Evolutionary conservation across 2,113 vertebrate species (phyloP), one percentile per base, ranked within the genome.

Genomic region (Apteryx mantelli): DNA sequence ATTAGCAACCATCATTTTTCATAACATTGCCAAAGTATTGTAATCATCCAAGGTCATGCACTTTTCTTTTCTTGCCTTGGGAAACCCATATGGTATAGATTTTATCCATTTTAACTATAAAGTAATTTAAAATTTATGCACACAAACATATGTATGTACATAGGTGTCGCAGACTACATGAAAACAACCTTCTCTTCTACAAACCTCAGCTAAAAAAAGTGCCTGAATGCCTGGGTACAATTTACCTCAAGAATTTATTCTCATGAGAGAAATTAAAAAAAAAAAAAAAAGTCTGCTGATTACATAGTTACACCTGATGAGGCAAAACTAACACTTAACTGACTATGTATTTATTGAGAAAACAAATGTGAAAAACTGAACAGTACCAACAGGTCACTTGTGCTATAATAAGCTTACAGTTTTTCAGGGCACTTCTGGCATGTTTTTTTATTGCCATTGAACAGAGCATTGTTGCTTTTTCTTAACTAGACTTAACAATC

Each of bases 91-190:
- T 24, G 2, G 3, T 46, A 38, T 4, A 34, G 4, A 32, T 86
- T 64, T 81, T 74, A 69, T 52, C 86, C 4, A 53, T 11, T 53
- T 13, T 53, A 48, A 26, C 14, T 58, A 17, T 26, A 78, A 65
- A 3, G 46, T 61, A 26, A 50, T 65, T 68, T 55, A 70, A 78
- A 73, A 73, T 36, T 40, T 73, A 63, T 68, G 8, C 8, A 5
- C 8, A 11, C 8, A 55, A 2, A 26, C 36, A 65, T 2, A 24
- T 7, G 5, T 69, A 4, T 13, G 28, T 36, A 34, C 1, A 0
- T 3, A 56, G 5, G 18, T 40, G 42, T 25, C 13, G 83, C 26
- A 55, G 25, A 50, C 11, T 44, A 36, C 15, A 24, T 3, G 2
- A 30, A 78, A 70, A 26, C 36, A 74, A 68, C 0, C 5, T 56